Base-by-base conservation (phyloP, 2,888 invertebrate genomes). In the Elmis aenea region DNA sequence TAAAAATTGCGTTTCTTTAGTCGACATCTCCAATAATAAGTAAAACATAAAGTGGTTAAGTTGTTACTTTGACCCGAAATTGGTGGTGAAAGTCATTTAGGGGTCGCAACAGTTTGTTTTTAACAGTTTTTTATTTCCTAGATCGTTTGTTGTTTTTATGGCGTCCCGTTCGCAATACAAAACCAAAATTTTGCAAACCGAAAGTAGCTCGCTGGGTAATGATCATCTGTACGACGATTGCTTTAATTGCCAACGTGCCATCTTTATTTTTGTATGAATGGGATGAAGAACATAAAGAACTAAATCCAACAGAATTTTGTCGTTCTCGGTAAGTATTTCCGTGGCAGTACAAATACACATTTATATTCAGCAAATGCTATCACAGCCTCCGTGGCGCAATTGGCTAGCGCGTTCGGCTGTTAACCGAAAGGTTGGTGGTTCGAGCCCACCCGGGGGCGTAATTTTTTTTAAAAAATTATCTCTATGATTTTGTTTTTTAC, bases 351-450 rank as follows among this genome's bases (percentile, higher is more conserved):
- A 23, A 21, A 34, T n/a, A 14, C n/a, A 8, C 5, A 3, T 24
- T 15, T 2, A 32, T 10, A 5, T 26, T 9, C 9, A 9, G 13
- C n/a, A 40, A 35, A 23, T n/a, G n/a, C n/a, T n/a, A n/a, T n/a
- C n/a, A n/a, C n/a, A 40, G 73, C 74, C 83, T 85, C 83, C 85
- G 88, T 89, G 88, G 88, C 88, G 88, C 88, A 89, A 88, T 87
- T 66, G 89, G 89, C 76, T 88, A 90, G 89, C 89, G 89, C 90
- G 90, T 89, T 90, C 89, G 90, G 89, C 90, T 90, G 90, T 90
- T 90, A 90, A 90, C 89, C 90, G 89, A 90, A 89, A 90, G 90
- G 90, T 89, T 89, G 89, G 88, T 89, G 89, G 90, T 90, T 90
- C 90, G 83, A 90, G 86, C 82, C 89, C 88, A 88, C 88, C 88